Evolutionary conservation across 1,140 invertebrate species (phyloP), one percentile per base, ranked within the genome.

Genomic region (Zeugodacus cucurbitae): DNA sequence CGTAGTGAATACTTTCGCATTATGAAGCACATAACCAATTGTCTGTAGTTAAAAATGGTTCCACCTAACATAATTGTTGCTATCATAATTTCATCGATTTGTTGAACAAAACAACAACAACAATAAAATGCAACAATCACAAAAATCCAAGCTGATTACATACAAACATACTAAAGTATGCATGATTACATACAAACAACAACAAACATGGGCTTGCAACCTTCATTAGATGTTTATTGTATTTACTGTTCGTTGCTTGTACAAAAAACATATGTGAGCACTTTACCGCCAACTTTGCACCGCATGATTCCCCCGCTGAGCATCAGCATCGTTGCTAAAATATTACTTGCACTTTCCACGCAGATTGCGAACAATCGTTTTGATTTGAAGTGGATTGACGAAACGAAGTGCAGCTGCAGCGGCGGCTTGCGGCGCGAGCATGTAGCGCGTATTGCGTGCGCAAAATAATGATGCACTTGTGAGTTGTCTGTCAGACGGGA

Each of bases 331-430:
- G 34, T 26, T 82, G n/a, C 74, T 82, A 34, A 82, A 82, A 48
- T 82, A 82, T 82, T 48, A 82, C 74, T 82, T 82, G 74, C 74
- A 82, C 74, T 82, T 82, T 82, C 74, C 74, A 54, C n/a, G 41
- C 74, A 82, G 74, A 82, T 34, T 44, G 74, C 74, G 44, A 48
- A 82, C 74, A 82, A 82, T 82, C 74, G 74, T 82, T 82, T 82
- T 82, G 74, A 82, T 82, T 82, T 82, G n/a, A 82, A 54, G 44
- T 29, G 74, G 74, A 48, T 82, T 82, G 74, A 82, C 74, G 74
- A n/a, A 48, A 48, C 41, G 41, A 82, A 82, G 37, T 82, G 74
- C 74, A n/a, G 37, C 22, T 82, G 26, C 74, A 41, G 41, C 22
- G 20, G 44, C 70, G 34, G 67, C 22, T 10, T 0, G 8, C 4